These are phyloP conservation scores for Drosophila subsilvestris DNA, from an alignment of 2,888 invertebrate species.

Conservation along the genomic window DNA sequence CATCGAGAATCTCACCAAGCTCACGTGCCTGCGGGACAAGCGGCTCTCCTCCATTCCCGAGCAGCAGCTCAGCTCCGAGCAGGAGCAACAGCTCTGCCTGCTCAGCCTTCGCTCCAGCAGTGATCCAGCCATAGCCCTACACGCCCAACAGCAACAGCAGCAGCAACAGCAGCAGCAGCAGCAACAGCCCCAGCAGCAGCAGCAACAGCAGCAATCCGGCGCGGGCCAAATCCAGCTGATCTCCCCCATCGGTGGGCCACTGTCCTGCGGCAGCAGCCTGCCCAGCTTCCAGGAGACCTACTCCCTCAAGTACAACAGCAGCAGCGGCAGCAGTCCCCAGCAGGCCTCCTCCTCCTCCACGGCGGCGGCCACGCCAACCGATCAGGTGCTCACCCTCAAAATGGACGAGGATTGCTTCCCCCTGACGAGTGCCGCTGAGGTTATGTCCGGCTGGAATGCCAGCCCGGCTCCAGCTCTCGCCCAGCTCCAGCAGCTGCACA, in stretches of 20 bases:
- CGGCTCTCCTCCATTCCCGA: slow-evolving; percentile 82
- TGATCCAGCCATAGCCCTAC: slow-evolving; percentile 83
- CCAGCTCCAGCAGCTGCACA: slow-evolving; percentile 58
- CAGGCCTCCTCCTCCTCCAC: slow-evolving; percentile 61
- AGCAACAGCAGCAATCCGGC: slow-evolving; percentile 43
- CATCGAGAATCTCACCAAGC: slow-evolving; percentile 81
- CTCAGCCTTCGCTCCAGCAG: slow-evolving; percentile 83
- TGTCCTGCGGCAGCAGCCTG: slow-evolving; percentile 86
- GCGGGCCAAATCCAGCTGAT: slow-evolving; percentile 63
- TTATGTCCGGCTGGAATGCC: slow-evolving; percentile 57
- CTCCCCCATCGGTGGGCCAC: slow-evolving; percentile 75
- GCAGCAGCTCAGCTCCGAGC: slow-evolving; percentile 73
- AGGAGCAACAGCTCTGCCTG: slow-evolving; percentile 78
- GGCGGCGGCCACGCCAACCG: slow-evolving; percentile 61
- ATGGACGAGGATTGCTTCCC: slow-evolving; percentile 95
- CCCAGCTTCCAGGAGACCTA: slow-evolving; percentile 96
- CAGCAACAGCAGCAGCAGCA: slow-evolving; percentile 65
- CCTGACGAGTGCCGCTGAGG: slow-evolving; percentile 84
- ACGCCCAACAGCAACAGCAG: slow-evolving; percentile 77
- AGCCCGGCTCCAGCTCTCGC: slow-evolving; percentile 51
- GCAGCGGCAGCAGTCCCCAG: slow-evolving; percentile 60
- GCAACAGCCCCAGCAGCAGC: slow-evolving; percentile 56
- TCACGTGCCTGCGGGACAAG: slow-evolving; percentile 81
- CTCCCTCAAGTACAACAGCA: slow-evolving; percentile 89
- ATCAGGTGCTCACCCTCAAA: slow-evolving; percentile 87